phyloP scores from a whole-genome alignment of 2,113 vertebrate species.

The Podiceps cristatus region DNA sequence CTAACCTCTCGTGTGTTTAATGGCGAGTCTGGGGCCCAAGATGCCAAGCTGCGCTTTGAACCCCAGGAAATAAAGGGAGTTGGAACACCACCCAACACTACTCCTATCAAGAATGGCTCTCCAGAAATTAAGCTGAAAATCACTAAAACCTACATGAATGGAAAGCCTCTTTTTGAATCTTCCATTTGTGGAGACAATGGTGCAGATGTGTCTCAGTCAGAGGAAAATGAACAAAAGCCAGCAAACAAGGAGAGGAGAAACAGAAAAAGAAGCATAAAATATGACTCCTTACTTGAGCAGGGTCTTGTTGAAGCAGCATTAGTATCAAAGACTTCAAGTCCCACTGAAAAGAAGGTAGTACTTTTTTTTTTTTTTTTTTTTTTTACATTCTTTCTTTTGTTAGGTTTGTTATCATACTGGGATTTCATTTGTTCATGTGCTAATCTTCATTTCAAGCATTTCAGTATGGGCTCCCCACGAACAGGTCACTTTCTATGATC shows the following conservation, averaged over 20 bases:
- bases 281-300: slow-evolving; percentile 77
- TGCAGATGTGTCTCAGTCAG: slow-evolving; percentile 68
- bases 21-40: slow-evolving; percentile 84
- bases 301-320: slow-evolving; percentile 68
- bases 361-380: background rate
- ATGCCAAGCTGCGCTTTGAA: slow-evolving; percentile 84
- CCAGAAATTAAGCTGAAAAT: slow-evolving; percentile 91
- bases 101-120: slow-evolving; percentile 83
- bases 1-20: slow-evolving; percentile 93
- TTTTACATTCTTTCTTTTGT: background rate
- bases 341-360: slow-evolving; percentile 76
- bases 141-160: slow-evolving; percentile 90
- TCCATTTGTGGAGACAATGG: slow-evolving; percentile 84
- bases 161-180: slow-evolving; percentile 86
- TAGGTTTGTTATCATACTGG: background rate
- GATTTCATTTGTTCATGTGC: background rate
- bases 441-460: background rate
- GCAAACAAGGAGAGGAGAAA: slow-evolving; percentile 79
- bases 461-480: background rate
- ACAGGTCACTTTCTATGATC: rapidly evolving
- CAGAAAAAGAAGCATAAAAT: slow-evolving; percentile 81
- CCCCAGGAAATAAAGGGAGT: slow-evolving; percentile 83
- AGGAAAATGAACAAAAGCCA: slow-evolving; percentile 74
- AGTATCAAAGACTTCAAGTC: slow-evolving; percentile 65
- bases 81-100: slow-evolving; percentile 81